These are phyloP conservation scores for Bibio marci DNA, from an alignment of 2,888 invertebrate species.

Conservation along the genomic window DNA sequence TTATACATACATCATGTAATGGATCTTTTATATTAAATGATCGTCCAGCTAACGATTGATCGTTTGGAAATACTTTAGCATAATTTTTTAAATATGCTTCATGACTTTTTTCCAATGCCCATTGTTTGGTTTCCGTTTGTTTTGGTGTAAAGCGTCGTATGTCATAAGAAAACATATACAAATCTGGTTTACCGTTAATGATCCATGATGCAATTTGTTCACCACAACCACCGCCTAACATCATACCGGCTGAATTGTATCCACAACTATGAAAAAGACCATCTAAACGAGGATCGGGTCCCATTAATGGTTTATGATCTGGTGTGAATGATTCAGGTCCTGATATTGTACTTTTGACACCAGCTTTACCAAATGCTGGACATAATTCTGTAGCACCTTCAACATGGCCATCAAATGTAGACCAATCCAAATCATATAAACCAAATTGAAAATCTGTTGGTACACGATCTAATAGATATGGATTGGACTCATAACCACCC, in stretches of 20 bases:
- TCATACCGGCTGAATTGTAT: slow-evolving; percentile 84
- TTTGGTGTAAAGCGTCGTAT: slow-evolving; percentile 64
- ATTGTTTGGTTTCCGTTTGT: slow-evolving; percentile 50
- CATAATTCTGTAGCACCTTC: slow-evolving; percentile 52
- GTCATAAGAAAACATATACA: slow-evolving; percentile 77
- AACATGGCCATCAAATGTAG: slow-evolving; percentile 62
- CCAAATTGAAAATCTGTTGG: slow-evolving; percentile 65
- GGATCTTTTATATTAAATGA: slow-evolving; percentile 49
- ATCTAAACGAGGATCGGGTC: slow-evolving; percentile 44
- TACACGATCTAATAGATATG: slow-evolving; percentile 59
- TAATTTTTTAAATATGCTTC: slow-evolving; percentile 85
- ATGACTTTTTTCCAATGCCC: slow-evolving; percentile 70
- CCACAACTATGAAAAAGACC: slow-evolving; percentile 76
- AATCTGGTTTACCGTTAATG: slow-evolving; percentile 58
- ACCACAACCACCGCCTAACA: slow-evolving; percentile 76
- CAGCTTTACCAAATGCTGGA: slow-evolving; percentile 53
- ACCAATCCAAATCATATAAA: slow-evolving; percentile 76
- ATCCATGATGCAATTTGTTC: slow-evolving; percentile 79
- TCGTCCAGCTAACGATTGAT: slow-evolving; percentile 67
- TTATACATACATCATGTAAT: slow-evolving; percentile 39
- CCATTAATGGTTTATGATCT: slow-evolving; percentile 77
- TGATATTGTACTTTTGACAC: slow-evolving; percentile 73
- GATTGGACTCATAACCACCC: slow-evolving; percentile 80
- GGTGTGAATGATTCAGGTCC: slow-evolving; percentile 88
- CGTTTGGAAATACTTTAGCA: slow-evolving; percentile 62